phyloP scores from a whole-genome alignment of 2,113 vertebrate genomes.

The Gnathonemus echidnorhynchus region DNA sequence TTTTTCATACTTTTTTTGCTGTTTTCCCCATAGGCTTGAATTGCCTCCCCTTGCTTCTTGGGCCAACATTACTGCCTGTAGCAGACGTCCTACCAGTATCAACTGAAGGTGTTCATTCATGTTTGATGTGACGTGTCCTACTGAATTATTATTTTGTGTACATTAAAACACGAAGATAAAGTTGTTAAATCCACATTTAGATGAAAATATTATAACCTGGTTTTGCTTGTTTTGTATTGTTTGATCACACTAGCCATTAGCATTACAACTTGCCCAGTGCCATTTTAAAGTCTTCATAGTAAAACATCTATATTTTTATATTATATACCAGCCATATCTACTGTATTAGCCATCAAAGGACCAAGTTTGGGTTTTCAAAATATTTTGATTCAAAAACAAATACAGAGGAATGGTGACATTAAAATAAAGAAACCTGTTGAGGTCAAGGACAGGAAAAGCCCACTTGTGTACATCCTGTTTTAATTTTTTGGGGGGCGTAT shows the following conservation, averaged over 20 bases:
- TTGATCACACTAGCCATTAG: conserved; percentile 1
- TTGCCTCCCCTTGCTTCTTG: conserved; percentile 66
- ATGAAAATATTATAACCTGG: conserved; percentile 24
- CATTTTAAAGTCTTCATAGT: neutral
- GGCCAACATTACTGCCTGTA: conserved; percentile 65
- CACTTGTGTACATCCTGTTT: neutral
- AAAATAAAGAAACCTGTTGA: neutral
- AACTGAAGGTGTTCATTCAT: conserved; percentile 53
- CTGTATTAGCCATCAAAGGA: neutral
- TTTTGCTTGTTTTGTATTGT: neutral
- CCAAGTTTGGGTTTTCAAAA: neutral
- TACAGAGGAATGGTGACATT: neutral
- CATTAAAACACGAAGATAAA: neutral
- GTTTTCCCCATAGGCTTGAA: conserved; percentile 65
- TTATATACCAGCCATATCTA: neutral
- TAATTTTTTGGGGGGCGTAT: neutral
- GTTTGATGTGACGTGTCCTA: conserved; percentile 46
- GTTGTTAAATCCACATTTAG: neutral
- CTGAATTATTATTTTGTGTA: conserved; percentile 43
- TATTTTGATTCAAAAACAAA: neutral
- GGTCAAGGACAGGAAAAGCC: neutral
- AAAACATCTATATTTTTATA: neutral
- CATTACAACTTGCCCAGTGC: neutral
- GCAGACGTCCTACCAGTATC: conserved; percentile 54
- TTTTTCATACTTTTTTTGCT: conserved; percentile 47